Percentiles rank a stretch among this genome's conserved stretches.
These are phyloP conservation scores for Clostera curtula DNA, from an alignment of 2,888 invertebrate genomes.

Conservation along the genomic window DNA sequence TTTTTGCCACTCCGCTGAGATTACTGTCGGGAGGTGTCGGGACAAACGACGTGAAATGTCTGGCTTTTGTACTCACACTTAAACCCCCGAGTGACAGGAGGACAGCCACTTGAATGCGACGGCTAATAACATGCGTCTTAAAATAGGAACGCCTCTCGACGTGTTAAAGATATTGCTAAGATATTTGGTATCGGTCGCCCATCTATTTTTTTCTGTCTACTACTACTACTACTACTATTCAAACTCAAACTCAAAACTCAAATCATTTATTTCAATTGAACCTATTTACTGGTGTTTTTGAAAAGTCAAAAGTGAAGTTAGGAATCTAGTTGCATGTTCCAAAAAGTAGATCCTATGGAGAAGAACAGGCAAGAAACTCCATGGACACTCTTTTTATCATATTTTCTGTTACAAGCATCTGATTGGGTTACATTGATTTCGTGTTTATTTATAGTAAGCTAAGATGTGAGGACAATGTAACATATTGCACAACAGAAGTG, in stretches of 20 bases:
- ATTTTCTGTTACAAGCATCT: too few relatives aligned
- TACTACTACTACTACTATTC: too few relatives aligned
- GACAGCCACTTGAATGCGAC: constrained; percentile 33
- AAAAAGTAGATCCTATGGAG: too few relatives aligned
- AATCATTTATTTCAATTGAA: constrained; percentile 1
- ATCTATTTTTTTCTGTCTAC: constrained; percentile 13
- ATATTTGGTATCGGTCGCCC: constrained; percentile 15
- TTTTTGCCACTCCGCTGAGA: constrained; percentile 46
- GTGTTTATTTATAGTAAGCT: too few relatives aligned
- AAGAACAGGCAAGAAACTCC: too few relatives aligned
- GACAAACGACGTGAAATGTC: constrained; percentile 65
- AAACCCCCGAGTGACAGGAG: constrained; percentile 34
- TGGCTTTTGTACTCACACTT: constrained; percentile 64
- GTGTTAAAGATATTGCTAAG: constrained; percentile 8
- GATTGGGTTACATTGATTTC: too few relatives aligned
- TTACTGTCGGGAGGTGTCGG: constrained; percentile 53
- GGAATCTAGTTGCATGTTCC: too few relatives aligned
- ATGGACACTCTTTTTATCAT: too few relatives aligned
- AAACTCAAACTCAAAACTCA: too few relatives aligned
- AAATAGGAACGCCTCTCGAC: constrained; percentile 27
- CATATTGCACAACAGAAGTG: too few relatives aligned
- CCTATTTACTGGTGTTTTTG: constrained; percentile 7
- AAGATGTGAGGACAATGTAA: too few relatives aligned
- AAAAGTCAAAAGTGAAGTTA: too few relatives aligned
- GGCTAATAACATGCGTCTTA: constrained; percentile 26